Evolutionary conservation across 2,888 invertebrate genomes (phyloP), one percentile per base, ranked within the genome.

Genomic region (Liodrosophila aerea): DNA sequence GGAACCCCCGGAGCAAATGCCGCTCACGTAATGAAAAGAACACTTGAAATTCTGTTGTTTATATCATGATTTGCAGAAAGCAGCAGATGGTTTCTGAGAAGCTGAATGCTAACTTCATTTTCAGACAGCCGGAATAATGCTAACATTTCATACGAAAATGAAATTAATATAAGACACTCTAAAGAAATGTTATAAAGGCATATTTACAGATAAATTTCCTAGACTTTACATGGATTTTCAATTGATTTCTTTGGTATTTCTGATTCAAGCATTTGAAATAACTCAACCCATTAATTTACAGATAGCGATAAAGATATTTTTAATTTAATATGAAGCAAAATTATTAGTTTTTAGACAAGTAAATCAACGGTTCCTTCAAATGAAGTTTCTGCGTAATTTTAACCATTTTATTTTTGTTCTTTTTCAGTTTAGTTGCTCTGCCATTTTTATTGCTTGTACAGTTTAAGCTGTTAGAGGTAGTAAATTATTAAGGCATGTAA

Each of bases 401-500:
- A 2, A 16, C 16, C 7, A 3, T 22, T 22, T 22, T 22, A 4
- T 4, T 8, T 15, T 4, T 7, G 1, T n/a, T 16, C 7, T 16
- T 1, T 37, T 16, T 16, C 5, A 1, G 29, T n/a, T n/a, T 30
- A 22, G 16, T 7, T 22, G 41, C 49, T 40, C 12, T 43, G 29
- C 36, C 36, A 37, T 41, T 63, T 74, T 61, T 50, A 68, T 64
- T 49, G 59, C 63, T 66, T 78, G 64, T 61, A 63, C 47, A 47
- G 73, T 67, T 70, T 44, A 43, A 61, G 64, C 62, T 62, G 64
- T 50, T 62, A 53, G 51, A 47, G 54, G 71, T 57, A 60, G 65
- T 78, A 73, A 73, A 73, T 73, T 64, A 76, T 75, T 69, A 56
- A 43, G 46, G 56, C 53, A 41, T 57, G 37, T 7, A 22, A 30